phyloP scores from a whole-genome alignment of 1,140 invertebrate species.

The Fragariocoptes setiger region DNA sequence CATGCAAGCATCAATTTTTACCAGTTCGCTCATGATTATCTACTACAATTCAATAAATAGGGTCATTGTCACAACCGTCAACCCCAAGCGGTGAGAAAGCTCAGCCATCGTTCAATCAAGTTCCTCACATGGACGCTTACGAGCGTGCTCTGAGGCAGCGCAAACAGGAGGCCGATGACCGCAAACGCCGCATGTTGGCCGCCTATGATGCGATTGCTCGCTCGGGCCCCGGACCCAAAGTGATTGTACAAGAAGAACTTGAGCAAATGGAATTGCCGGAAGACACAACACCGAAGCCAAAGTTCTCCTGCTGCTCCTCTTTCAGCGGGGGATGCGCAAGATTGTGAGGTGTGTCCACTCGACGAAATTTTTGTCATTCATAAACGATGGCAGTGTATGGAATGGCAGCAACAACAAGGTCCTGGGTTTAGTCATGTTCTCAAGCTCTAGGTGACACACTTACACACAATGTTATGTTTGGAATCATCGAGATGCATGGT shows the following conservation, averaged over 20 bases:
- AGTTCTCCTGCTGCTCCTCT: not conserved
- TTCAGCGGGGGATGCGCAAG: not conserved
- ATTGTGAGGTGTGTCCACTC: too few species aligned
- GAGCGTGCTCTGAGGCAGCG: conserved; percentile 7
- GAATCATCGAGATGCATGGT: too few species aligned
- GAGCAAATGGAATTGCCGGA: conserved; percentile 8
- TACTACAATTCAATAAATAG: not conserved
- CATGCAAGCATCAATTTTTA: not conserved
- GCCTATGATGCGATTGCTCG: conserved; percentile 9
- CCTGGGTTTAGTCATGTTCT: too few species aligned
- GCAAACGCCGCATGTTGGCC: conserved; percentile 8
- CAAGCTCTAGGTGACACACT: too few species aligned
- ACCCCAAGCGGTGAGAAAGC: not conserved
- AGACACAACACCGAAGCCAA: not conserved
- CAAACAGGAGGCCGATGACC: conserved; percentile 8
- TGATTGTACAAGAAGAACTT: conserved; percentile 10
- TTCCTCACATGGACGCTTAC: conserved; percentile 2
- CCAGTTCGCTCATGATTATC: not conserved
- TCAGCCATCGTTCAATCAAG: conserved; percentile 1
- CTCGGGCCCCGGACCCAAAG: conserved; percentile 7
- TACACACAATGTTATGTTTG: too few species aligned
- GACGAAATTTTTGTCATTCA: too few species aligned
- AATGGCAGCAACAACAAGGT: too few species aligned
- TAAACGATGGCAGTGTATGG: too few species aligned
- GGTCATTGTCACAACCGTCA: not conserved